phyloP scores from a whole-genome alignment of 2,113 vertebrate species.

The Macrotus californicus region DNA sequence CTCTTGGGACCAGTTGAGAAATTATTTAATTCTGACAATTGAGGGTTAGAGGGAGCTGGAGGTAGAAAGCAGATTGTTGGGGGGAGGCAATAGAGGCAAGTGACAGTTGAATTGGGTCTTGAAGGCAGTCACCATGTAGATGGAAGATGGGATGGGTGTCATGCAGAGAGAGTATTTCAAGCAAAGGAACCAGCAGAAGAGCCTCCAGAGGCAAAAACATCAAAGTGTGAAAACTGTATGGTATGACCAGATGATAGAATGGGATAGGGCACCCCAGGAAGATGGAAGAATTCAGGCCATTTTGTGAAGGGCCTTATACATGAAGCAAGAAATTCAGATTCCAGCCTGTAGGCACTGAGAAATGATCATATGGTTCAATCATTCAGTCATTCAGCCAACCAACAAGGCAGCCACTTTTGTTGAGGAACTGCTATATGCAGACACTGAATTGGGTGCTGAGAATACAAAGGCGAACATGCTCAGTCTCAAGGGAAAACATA shows the following conservation, averaged over 20 bases:
- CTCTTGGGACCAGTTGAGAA: background rate
- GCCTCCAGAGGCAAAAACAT: background rate
- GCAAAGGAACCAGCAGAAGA: background rate
- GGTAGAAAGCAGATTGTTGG: background rate
- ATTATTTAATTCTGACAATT: background rate
- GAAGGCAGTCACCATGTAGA: background rate
- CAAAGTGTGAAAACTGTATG: background rate
- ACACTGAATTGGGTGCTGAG: background rate
- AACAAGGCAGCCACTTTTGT: background rate
- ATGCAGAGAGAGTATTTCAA: background rate
- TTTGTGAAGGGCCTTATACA: background rate
- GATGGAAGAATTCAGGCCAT: background rate
- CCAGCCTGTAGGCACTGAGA: background rate
- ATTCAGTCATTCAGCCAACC: background rate
- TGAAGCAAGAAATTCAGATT: background rate
- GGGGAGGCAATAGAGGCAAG: background rate
- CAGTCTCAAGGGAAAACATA: background rate
- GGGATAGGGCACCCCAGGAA: background rate
- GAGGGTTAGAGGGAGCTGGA: background rate
- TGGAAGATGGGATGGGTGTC: background rate
- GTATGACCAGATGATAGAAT: background rate
- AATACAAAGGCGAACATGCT: background rate
- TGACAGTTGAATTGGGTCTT: background rate
- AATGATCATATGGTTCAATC: background rate
- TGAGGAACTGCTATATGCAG: background rate